Base-by-base conservation (phyloP, 2,888 invertebrate genomes). In the Anthophora plumipes region DNA sequence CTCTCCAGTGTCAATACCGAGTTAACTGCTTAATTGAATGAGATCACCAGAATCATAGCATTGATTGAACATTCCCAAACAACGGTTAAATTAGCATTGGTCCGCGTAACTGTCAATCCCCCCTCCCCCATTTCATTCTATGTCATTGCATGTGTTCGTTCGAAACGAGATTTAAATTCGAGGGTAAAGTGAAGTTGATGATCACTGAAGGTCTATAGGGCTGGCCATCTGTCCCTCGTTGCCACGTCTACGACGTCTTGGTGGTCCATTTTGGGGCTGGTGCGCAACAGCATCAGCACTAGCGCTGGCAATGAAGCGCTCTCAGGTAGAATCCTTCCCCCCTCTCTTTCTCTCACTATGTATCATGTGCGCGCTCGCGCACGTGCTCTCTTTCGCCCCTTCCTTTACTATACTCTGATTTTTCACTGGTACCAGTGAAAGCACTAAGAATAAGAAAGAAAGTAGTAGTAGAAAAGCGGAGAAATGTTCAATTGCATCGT, bases 191-290 rank as follows among this genome's bases (percentile, higher is more conserved):
- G 31, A 76, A 73, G 77, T 77, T 84, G 83, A 74, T 46, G 66
- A 83, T 59, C 80, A 84, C 84, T 78, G 83, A 73, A 67, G 72
- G 77, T 69, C 72, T 83, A 83, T 76, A 80, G 79, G 84, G 81
- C 81, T 81, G 84, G 80, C 88, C 89, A 90, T 90, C 90, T 90
- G 90, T 90, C 90, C 90, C 88, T 89, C 88, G 90, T 90, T 90
- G 90, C 90, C 90, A 89, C 88, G 87, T 90, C 90, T 88, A 85
- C 87, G 78, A 83, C 77, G 78, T 83, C 88, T 80, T 81, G 86
- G 85, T 86, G 86, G 87, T 87, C 84, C 84, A 85, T 85, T 85
- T 85, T 85, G 76, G 84, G 78, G 67, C 73, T 81, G 78, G 71
- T 76, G 68, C 75, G 74, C 84, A 75, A 68, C 80, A 83, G 75